Evolutionary conservation across 2,888 invertebrate genomes (phyloP).

Genomic region (Mellilla xanthometata): DNA sequence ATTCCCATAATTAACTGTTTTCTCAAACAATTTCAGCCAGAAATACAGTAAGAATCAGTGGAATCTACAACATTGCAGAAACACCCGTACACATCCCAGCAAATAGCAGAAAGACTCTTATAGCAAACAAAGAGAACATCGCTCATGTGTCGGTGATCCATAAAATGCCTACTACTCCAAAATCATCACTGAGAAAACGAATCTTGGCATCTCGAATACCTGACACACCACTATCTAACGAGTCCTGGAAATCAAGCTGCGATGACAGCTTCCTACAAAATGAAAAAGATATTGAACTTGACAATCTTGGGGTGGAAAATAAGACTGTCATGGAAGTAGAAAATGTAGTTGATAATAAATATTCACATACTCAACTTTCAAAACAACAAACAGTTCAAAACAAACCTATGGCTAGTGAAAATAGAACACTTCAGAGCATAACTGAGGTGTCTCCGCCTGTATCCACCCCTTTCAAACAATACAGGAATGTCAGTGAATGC

Average conservation of each 20-base stretch:
- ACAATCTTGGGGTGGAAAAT: conserved; percentile 36
- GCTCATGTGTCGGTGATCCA: conserved; percentile 19
- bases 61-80: conserved; percentile 58
- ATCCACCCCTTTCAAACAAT: conserved; percentile 68
- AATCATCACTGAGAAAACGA: conserved; percentile 26
- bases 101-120: conserved; percentile 28
- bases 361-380: too few relatives aligned
- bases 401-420: conserved; percentile 39
- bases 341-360: too few relatives aligned
- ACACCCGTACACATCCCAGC: conserved; percentile 43
- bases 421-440: conserved; percentile 52
- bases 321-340: conserved; percentile 26
- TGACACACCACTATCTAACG: conserved; percentile 57
- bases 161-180: conserved; percentile 21
- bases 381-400: too few relatives aligned
- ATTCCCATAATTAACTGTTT: too few relatives aligned
- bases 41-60: conserved; percentile 60
- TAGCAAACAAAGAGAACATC: conserved; percentile 60
- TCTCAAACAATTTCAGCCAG: conserved; percentile 50
- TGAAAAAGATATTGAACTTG: conserved; percentile 62
- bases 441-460: conserved; percentile 57
- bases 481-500: conserved; percentile 58
- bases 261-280: conserved; percentile 67
- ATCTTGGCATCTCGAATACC: conserved; percentile 30
- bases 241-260: conserved; percentile 61